A percentile compares a stretch with the other conserved stretches of the same genome.
phyloP scores from a whole-genome alignment of 2,888 invertebrate species.

The Cataglyphis livida region DNA sequence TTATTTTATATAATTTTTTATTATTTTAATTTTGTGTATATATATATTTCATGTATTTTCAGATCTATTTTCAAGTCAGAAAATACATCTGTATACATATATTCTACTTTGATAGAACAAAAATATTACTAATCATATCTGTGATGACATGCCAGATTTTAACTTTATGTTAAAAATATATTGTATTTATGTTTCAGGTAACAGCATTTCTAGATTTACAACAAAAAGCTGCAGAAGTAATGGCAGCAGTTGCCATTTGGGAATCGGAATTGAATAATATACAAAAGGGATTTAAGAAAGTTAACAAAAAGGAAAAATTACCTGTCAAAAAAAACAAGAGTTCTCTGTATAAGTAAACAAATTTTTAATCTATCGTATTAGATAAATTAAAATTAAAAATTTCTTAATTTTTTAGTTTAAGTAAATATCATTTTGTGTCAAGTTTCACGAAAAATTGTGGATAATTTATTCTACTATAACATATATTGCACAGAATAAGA shows the following conservation, averaged over 20 bases:
- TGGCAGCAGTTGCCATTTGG: conserved; percentile 78
- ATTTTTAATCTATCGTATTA: neutral
- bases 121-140: neutral
- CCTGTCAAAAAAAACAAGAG: conserved; percentile 23
- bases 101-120: neutral
- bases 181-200: conserved; percentile 84
- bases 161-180: neutral
- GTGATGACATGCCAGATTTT: neutral
- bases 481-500: neutral
- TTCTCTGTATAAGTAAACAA: conserved; percentile 62
- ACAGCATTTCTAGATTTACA: conserved; percentile 87
- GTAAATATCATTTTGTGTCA: neutral
- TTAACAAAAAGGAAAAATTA: conserved; percentile 26
- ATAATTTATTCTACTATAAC: neutral
- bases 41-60: no score
- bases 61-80: no score
- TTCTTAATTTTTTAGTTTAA: neutral
- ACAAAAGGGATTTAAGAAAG: conserved; percentile 25
- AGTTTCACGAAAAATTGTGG: neutral
- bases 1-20: no score
- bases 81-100: no score
- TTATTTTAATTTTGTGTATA: no score
- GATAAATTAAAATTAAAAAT: neutral
- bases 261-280: conserved; percentile 61
- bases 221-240: conserved; percentile 87